phyloP scores from a whole-genome alignment of 2,888 invertebrate genomes.

The Drosophila anomalata region DNA sequence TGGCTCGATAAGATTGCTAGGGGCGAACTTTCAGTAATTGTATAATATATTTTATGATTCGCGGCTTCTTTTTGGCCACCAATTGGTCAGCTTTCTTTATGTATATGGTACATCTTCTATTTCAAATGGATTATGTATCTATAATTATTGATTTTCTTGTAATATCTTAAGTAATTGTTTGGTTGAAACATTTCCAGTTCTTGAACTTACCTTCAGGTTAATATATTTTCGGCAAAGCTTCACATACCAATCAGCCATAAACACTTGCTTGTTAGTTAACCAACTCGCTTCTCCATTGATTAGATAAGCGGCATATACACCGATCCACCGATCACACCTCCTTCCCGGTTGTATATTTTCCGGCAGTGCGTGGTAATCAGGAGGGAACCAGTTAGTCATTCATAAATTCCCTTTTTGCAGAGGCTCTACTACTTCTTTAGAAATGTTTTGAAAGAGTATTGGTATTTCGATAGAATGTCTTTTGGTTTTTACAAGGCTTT shows the following conservation, averaged over 20 bases:
- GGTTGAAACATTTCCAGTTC: neutral
- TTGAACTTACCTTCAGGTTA: constrained; percentile 30
- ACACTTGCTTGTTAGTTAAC: constrained; percentile 49
- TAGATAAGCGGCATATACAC: constrained; percentile 55
- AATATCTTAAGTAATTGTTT: neutral
- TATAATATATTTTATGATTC: constrained; percentile 23
- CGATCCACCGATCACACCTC: constrained; percentile 15
- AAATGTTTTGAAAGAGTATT: neutral
- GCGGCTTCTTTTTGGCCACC: constrained; percentile 57
- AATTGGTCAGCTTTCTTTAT: too few species aligned
- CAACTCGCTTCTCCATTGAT: constrained; percentile 51
- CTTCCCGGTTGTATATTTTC: constrained; percentile 34
- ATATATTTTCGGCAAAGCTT: constrained; percentile 24
- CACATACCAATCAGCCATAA: constrained; percentile 44
- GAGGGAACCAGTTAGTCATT: constrained; percentile 52
- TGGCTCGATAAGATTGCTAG: constrained; percentile 71
- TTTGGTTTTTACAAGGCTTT: constrained; percentile 1
- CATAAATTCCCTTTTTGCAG: constrained; percentile 4
- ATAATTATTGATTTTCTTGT: neutral
- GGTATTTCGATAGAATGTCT: neutral
- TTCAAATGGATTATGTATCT: too few species aligned
- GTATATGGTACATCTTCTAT: too few species aligned
- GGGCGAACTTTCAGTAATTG: constrained; percentile 36
- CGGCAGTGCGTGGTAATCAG: constrained; percentile 9
- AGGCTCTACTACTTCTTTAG: neutral